Evolutionary conservation across 64 coral and sea anemone species (phyloP).

Genomic region (Orbicella faveolata): DNA sequence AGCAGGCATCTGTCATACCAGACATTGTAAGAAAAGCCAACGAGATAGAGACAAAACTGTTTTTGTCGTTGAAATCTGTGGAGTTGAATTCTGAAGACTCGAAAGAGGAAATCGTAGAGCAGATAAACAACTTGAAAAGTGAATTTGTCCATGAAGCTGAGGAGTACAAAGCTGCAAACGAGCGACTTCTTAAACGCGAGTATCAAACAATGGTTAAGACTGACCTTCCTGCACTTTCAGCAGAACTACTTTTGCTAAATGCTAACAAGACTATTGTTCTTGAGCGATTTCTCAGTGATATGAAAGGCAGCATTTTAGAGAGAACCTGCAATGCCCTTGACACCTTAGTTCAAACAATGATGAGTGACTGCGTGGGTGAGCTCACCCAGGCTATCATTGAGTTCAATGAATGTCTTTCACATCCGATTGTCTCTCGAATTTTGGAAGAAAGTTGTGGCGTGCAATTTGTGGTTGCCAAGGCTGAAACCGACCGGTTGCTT

Average conservation of each 20-base stretch:
- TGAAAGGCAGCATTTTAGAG: slow-evolving; percentile 56
- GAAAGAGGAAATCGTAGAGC: not conserved
- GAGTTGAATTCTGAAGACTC: not conserved
- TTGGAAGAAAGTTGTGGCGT: slow-evolving; percentile 31
- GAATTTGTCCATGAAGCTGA: slow-evolving; percentile 7
- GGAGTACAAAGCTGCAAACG: not conserved
- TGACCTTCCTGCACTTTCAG: not conserved
- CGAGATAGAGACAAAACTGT: not conserved
- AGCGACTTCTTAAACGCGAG: not conserved
- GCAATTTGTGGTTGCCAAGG: not conserved
- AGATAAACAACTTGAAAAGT: not conserved
- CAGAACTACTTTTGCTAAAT: not conserved
- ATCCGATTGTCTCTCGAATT: slow-evolving; percentile 17
- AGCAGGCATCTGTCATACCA: not conserved
- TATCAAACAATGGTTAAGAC: not conserved
- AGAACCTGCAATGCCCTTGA: slow-evolving; percentile 36
- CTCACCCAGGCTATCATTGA: slow-evolving; percentile 1
- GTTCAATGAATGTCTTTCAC: slow-evolving; percentile 8
- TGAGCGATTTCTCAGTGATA: slow-evolving; percentile 42
- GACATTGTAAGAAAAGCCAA: not conserved
- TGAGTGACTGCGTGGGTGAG: not conserved
- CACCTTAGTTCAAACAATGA: not conserved
- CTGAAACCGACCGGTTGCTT: slow-evolving; percentile 2
- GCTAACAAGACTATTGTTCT: not conserved
- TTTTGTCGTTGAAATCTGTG: not conserved